These are phyloP conservation scores for Sphaerodactylus townsendi DNA, from an alignment of 2,113 vertebrate genomes.

Conservation along the genomic window DNA sequence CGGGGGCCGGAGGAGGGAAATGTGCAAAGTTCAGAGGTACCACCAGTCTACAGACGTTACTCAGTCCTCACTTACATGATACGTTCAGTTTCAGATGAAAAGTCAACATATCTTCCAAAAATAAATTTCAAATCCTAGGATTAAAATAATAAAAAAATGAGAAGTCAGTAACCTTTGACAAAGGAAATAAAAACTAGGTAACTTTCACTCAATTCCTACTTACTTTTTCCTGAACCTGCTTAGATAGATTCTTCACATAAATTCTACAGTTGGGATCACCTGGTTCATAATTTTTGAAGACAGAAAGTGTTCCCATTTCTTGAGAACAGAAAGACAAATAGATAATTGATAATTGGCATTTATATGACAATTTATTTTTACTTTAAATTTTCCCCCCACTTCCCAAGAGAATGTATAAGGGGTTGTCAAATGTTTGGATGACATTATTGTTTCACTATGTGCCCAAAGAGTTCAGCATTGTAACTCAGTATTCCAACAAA, in stretches of 20 bases:
- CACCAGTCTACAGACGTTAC: background rate
- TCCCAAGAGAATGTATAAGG: background rate
- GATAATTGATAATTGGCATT: slow-evolving; percentile 32
- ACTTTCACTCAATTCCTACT: slow-evolving; percentile 40
- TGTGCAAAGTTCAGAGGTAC: background rate
- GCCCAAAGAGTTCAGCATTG: background rate
- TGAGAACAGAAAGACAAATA: slow-evolving; percentile 44
- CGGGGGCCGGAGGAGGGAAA: too few species aligned
- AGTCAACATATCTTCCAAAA: slow-evolving; percentile 92
- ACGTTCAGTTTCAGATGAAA: slow-evolving; percentile 86
- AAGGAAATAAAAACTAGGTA: background rate
- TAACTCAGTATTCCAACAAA: background rate
- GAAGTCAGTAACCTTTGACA: background rate
- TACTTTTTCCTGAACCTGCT: slow-evolving; percentile 95
- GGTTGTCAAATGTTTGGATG: background rate
- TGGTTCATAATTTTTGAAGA: slow-evolving; percentile 94
- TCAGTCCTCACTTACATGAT: slow-evolving; percentile 86
- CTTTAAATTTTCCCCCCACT: background rate
- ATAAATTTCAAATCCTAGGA: slow-evolving; percentile 95
- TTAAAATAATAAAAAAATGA: slow-evolving; percentile 22
- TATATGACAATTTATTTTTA: background rate
- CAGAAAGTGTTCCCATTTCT: slow-evolving; percentile 95
- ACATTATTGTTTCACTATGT: background rate
- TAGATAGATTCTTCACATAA: slow-evolving; percentile 97
- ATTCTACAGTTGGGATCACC: slow-evolving; percentile 96